Evolutionary conservation across 1,140 invertebrate genomes (phyloP).

Genomic region (Copidosoma floridanum): DNA sequence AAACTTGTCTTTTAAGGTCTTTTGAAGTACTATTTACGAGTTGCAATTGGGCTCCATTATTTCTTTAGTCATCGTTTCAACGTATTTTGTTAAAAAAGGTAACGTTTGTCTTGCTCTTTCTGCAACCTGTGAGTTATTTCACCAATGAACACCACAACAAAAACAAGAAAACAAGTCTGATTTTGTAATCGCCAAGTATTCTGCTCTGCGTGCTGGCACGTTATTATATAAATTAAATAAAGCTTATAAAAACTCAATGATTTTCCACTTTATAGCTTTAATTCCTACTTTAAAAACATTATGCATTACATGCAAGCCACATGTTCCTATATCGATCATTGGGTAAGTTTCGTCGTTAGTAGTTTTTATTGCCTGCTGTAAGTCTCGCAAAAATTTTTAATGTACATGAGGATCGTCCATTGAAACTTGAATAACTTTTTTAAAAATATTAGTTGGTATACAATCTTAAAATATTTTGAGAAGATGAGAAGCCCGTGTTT

Average conservation of each 20-base stretch:
- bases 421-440: too few species aligned
- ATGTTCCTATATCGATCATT: constrained; percentile 21
- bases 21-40: constrained; percentile 15
- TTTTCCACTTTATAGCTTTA: constrained; percentile 25
- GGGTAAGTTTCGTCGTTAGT: too few species aligned
- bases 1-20: constrained; percentile 20
- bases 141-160: constrained; percentile 34
- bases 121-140: constrained; percentile 31
- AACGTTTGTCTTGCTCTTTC: constrained; percentile 28
- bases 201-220: constrained; percentile 21
- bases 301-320: constrained; percentile 33
- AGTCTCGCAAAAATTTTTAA: too few species aligned
- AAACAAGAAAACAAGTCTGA: constrained; percentile 30
- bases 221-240: constrained; percentile 28
- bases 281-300: constrained; percentile 33
- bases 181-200: constrained; percentile 21
- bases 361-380: too few species aligned
- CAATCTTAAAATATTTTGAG: too few species aligned
- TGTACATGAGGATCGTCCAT: too few species aligned
- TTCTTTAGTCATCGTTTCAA: constrained; percentile 1
- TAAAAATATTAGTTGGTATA: too few species aligned
- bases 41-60: constrained; percentile 17
- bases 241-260: constrained; percentile 28
- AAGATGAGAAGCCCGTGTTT: too few species aligned
- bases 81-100: constrained; percentile 17